These are phyloP conservation scores for Rachycentron canadum DNA, from an alignment of 2,797 vertebrate genomes.

Conservation along the genomic window DNA sequence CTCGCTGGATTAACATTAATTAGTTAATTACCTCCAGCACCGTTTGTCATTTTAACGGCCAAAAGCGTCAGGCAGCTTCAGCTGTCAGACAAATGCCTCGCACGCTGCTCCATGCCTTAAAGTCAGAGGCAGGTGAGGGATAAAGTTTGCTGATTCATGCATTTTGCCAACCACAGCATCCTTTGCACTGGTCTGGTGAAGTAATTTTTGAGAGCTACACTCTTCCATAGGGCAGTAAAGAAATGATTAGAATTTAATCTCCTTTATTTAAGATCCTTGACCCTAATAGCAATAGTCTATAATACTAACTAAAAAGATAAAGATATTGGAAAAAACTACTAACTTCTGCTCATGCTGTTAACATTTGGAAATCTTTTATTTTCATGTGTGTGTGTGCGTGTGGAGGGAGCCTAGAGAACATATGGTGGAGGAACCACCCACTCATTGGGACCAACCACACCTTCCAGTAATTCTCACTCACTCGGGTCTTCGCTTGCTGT, in stretches of 20 bases:
- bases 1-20: not conserved
- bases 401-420: conserved; percentile 36
- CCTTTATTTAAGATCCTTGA: too few species aligned
- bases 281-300: not conserved
- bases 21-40: not conserved
- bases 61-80: too few species aligned
- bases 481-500: not conserved
- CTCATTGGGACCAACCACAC: conserved; percentile 51
- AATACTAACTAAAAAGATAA: too few species aligned
- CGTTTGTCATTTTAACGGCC: not conserved
- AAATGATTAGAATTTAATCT: not conserved
- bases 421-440: conserved; percentile 65
- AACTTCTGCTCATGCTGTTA: too few species aligned
- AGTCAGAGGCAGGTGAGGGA: too few species aligned
- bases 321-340: too few species aligned
- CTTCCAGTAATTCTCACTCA: conserved; percentile 34
- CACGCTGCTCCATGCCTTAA: too few species aligned
- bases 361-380: not conserved
- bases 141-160: too few species aligned
- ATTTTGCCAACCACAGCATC: too few species aligned
- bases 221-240: not conserved
- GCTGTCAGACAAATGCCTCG: too few species aligned
- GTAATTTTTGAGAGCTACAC: not conserved
- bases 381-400: conserved; percentile 14
- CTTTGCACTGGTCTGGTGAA: not conserved